Conservation (phyloP, 1,140 invertebrate genomes). For the Tribolium madens region DNA sequence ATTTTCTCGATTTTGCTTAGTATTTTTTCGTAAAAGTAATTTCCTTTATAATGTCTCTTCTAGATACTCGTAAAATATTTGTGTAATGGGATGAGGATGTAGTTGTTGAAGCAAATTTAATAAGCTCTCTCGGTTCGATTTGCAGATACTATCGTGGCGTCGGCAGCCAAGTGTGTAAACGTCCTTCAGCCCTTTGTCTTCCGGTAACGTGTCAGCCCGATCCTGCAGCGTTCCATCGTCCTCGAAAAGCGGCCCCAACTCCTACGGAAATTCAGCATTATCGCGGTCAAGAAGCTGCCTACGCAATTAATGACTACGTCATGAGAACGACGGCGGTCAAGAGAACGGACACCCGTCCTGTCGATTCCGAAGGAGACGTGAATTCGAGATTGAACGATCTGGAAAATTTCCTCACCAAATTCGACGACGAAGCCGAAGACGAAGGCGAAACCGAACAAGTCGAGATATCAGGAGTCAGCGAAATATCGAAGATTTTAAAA, state of each 20-base stretch:
- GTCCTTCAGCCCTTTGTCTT: conserved; percentile 59
- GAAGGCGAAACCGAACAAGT: not conserved
- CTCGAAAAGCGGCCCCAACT: not conserved
- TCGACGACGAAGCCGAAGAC: conserved; percentile 16
- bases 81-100: not conserved
- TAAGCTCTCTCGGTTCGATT: conserved; percentile 29
- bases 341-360: conserved; percentile 17
- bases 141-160: conserved; percentile 55
- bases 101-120: not conserved
- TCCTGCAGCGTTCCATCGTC: conserved; percentile 48
- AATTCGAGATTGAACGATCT: conserved; percentile 13
- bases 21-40: too few relatives aligned
- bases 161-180: conserved; percentile 52
- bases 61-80: too few relatives aligned
- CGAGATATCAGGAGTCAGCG: conserved; percentile 1
- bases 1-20: too few relatives aligned
- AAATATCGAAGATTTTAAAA: conserved; percentile 1
- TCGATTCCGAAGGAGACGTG: conserved; percentile 26
- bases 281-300: conserved; percentile 34
- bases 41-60: too few relatives aligned
- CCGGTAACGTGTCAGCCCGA: conserved; percentile 59
- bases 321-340: conserved; percentile 24
- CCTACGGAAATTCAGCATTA: conserved; percentile 21
- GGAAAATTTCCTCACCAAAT: conserved; percentile 27
- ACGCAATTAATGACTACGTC: conserved; percentile 34